phyloP scores from a whole-genome alignment of 2,797 vertebrate genomes.

The Malacoraja senta region DNA sequence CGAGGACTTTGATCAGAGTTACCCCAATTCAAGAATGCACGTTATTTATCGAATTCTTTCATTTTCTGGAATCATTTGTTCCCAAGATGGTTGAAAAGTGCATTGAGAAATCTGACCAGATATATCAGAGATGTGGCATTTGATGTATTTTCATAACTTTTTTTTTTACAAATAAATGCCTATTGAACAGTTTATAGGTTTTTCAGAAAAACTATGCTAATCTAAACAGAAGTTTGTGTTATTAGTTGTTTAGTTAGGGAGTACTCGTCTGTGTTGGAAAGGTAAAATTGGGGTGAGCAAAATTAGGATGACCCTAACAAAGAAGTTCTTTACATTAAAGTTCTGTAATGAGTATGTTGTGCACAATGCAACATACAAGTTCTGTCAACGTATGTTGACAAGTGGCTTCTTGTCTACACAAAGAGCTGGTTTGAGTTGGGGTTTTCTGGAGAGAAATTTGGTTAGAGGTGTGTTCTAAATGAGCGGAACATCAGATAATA shows the following conservation, averaged over 20 bases:
- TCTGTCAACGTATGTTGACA: neutral
- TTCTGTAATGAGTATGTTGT: neutral
- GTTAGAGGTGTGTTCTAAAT: neutral
- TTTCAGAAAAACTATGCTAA: neutral
- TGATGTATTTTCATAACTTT: neutral
- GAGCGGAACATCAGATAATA: neutral
- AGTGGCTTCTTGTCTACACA: neutral
- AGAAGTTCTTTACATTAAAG: neutral
- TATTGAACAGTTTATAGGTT: neutral
- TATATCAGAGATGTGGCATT: neutral
- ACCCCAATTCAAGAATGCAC: conserved; percentile 52
- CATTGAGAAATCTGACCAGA: conserved; percentile 46
- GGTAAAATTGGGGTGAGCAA: neutral
- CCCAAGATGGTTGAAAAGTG: conserved; percentile 62
- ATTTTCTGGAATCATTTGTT: conserved; percentile 74
- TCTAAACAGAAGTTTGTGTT: neutral
- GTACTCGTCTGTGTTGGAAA: neutral
- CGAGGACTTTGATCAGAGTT: conserved; percentile 53
- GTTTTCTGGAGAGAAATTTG: neutral
- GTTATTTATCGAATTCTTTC: conserved; percentile 72
- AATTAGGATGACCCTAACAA: too few relatives aligned
- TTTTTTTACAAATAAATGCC: neutral
- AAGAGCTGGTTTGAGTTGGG: neutral
- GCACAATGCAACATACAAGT: too few relatives aligned
- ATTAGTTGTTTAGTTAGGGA: neutral